Evolutionary conservation across 2,113 vertebrate species (phyloP).

Genomic region (Gorsachius goisagi): DNA sequence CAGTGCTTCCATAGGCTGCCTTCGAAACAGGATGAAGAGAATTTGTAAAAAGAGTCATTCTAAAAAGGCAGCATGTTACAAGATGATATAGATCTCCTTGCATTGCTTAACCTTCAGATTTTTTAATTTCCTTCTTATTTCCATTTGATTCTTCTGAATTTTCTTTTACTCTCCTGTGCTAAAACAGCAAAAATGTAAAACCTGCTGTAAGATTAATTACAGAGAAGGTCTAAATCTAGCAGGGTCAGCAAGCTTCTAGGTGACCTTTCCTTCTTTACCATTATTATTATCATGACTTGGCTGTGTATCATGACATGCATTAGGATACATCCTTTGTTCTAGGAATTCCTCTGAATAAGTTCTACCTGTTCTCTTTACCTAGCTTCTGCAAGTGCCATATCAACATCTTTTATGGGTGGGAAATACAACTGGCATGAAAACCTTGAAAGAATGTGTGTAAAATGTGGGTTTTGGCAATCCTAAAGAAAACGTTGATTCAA

Average conservation of each 20-base stretch:
- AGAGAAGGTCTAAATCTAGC: background rate
- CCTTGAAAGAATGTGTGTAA: background rate
- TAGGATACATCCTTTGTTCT: background rate
- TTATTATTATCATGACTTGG: background rate
- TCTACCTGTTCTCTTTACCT: background rate
- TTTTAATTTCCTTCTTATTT: background rate
- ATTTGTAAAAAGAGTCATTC: background rate
- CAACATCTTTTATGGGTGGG: background rate
- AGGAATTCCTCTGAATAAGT: background rate
- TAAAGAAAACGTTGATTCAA: background rate
- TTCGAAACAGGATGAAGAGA: background rate
- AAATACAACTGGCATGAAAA: background rate
- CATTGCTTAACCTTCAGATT: background rate
- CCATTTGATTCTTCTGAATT: background rate
- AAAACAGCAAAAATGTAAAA: background rate
- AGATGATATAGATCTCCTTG: constrained; percentile 1
- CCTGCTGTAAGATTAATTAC: constrained; percentile 8
- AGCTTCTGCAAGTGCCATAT: background rate
- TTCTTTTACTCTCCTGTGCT: background rate
- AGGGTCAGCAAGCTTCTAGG: background rate
- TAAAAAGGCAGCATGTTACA: background rate
- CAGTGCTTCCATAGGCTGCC: background rate
- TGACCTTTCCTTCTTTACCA: background rate
- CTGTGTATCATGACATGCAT: background rate
- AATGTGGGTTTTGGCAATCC: background rate